Evolutionary conservation across 2,113 vertebrate genomes (phyloP).

Genomic region (Oryzias curvinotus): DNA sequence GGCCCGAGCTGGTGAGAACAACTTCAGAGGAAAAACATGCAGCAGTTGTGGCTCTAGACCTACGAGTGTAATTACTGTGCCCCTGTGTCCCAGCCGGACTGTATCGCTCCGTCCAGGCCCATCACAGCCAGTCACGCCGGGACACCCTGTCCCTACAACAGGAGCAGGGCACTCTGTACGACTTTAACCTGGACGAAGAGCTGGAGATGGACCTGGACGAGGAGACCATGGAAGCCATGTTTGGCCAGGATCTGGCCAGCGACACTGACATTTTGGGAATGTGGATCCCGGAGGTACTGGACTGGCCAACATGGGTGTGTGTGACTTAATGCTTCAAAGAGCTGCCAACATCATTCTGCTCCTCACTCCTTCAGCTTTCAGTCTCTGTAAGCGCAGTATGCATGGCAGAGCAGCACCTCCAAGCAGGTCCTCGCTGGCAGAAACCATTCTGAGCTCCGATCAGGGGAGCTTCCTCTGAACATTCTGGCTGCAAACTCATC

Average conservation of each 20-base stretch:
- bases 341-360: conserved; percentile 34
- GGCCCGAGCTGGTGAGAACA: conserved; percentile 89
- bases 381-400: background rate
- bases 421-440: background rate
- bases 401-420: conserved; percentile 3
- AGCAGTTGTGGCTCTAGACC: background rate
- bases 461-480: background rate
- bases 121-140: conserved; percentile 90
- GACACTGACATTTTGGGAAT: conserved; percentile 99
- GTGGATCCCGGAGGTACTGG: conserved; percentile 99
- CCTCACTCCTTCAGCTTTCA: conserved; percentile 19
- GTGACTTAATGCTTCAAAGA: conserved; percentile 77
- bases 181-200: conserved; percentile 98
- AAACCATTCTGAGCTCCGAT: background rate
- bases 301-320: conserved; percentile 99
- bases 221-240: conserved; percentile 99
- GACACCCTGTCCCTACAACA: conserved; percentile 84
- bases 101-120: conserved; percentile 96
- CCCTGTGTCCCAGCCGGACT: conserved; percentile 81
- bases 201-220: conserved; percentile 97
- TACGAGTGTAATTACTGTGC: background rate
- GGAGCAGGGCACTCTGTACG: conserved; percentile 88
- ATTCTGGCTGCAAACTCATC: conserved; percentile 2
- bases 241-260: conserved; percentile 92
- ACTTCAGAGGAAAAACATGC: background rate